These are phyloP conservation scores for Drosophila parabipectinata DNA, from an alignment of 1,140 invertebrate species.

Conservation along the genomic window DNA sequence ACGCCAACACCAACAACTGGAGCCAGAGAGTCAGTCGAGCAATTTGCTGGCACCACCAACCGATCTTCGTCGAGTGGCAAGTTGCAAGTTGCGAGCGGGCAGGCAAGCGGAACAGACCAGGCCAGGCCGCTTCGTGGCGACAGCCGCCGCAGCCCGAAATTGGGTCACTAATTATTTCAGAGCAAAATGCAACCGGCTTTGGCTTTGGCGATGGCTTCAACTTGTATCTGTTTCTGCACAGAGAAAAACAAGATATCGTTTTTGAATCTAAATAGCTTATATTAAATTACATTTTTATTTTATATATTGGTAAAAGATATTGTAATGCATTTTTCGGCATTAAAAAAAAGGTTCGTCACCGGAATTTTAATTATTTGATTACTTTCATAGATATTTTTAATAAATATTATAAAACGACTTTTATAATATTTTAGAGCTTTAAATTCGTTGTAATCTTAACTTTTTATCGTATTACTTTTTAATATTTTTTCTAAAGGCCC, in stretches of 20 bases:
- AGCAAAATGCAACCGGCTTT: slow-evolving; percentile 76
- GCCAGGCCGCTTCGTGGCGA: slow-evolving; percentile 50
- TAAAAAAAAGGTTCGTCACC: too few species aligned
- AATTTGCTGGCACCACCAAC: slow-evolving; percentile 64
- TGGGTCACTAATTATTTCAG: slow-evolving; percentile 83
- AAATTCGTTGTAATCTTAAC: too few species aligned
- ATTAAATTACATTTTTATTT: background rate
- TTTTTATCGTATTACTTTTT: too few species aligned
- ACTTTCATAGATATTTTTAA: too few species aligned
- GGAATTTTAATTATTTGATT: too few species aligned
- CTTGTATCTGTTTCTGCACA: slow-evolving; percentile 21
- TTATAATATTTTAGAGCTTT: too few species aligned
- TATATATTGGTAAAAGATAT: background rate
- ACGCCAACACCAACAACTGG: slow-evolving; percentile 70
- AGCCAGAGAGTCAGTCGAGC: slow-evolving; percentile 48
- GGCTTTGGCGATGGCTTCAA: slow-evolving; percentile 13
- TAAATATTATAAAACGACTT: too few species aligned
- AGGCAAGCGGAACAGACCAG: slow-evolving; percentile 63
- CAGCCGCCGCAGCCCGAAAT: slow-evolving; percentile 63
- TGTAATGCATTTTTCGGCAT: too few species aligned
- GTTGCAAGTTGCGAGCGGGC: slow-evolving; percentile 14
- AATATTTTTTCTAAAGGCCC: too few species aligned
- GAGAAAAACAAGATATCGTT: slow-evolving; percentile 4
- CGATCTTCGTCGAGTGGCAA: slow-evolving; percentile 24
- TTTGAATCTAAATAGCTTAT: too few species aligned